phyloP scores from a whole-genome alignment of 23 tunicate species.

The Corella eumyota region DNA sequence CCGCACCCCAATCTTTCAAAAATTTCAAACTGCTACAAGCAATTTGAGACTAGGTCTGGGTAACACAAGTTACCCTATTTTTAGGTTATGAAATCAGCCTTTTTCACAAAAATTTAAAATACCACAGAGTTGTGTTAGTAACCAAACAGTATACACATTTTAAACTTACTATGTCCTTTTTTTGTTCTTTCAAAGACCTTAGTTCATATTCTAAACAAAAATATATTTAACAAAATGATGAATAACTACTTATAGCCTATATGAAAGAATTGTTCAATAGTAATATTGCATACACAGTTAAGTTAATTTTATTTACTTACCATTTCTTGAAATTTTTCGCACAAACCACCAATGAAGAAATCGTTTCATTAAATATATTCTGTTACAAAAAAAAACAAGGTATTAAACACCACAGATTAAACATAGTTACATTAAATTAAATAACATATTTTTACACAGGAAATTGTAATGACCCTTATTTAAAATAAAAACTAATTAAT shows the following conservation, averaged over 20 bases:
- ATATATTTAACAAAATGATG: background rate
- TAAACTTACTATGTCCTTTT: conserved; percentile 78
- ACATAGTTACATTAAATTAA: background rate
- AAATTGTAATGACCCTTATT: too few species aligned
- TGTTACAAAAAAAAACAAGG: conserved; percentile 6
- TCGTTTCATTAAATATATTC: conserved; percentile 69
- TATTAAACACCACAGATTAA: background rate
- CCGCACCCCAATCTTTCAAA: too few species aligned
- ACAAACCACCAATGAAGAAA: conserved; percentile 90
- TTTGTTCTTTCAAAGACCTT: conserved; percentile 44
- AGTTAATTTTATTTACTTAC: conserved; percentile 14
- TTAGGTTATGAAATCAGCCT: too few species aligned
- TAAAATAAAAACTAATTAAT: background rate
- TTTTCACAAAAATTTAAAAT: too few species aligned
- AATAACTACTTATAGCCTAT: background rate
- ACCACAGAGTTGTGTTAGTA: too few species aligned
- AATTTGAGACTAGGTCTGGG: too few species aligned
- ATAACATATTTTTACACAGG: too few species aligned
- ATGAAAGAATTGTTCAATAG: background rate
- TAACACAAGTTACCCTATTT: too few species aligned
- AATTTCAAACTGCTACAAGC: too few species aligned
- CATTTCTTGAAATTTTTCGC: conserved; percentile 62
- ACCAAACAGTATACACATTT: too few species aligned
- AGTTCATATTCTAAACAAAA: conserved; percentile 41
- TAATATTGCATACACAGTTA: background rate